Evolutionary conservation across 2,113 vertebrate species (phyloP).

Genomic region (Mastomys coucha): DNA sequence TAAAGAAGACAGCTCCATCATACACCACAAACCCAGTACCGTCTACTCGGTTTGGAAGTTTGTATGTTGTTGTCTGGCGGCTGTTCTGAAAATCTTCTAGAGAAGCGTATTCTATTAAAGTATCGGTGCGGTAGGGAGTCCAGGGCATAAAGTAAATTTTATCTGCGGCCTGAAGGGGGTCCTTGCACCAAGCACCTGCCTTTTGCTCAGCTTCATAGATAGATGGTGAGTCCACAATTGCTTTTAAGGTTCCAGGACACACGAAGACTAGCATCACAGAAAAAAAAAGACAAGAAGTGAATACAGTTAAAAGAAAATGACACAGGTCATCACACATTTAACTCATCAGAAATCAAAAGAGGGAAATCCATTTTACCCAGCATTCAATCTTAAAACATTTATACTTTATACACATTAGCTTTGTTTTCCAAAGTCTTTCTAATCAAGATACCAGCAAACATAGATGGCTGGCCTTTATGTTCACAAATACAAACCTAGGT

Average conservation of each 20-base stretch:
- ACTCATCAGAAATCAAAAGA: conserved; percentile 83
- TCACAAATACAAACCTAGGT: conserved; percentile 81
- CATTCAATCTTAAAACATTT: conserved; percentile 78
- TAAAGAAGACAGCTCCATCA: conserved; percentile 99
- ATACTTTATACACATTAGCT: conserved; percentile 79
- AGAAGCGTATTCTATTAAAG: conserved; percentile 97
- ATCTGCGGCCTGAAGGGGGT: conserved; percentile 98
- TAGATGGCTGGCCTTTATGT: conserved; percentile 79
- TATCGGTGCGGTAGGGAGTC: conserved; percentile 99
- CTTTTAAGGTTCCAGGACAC: conserved; percentile 99
- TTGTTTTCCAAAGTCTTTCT: conserved; percentile 83
- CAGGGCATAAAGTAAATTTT: conserved; percentile 99
- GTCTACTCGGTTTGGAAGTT: conserved; percentile 97
- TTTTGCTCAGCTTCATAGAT: conserved; percentile 99
- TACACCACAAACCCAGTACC: conserved; percentile 99
- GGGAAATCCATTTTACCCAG: conserved; percentile 83
- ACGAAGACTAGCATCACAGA: conserved; percentile 98
- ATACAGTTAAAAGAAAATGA: conserved; percentile 82
- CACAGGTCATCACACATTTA: conserved; percentile 78
- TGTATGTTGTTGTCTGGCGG: conserved; percentile 97
- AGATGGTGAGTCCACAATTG: conserved; percentile 97
- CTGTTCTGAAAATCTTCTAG: conserved; percentile 97
- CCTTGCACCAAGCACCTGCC: conserved; percentile 99
- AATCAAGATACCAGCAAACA: conserved; percentile 77
- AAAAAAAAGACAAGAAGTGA: conserved; percentile 91